Base-by-base conservation (phyloP, 2,888 invertebrate genomes). In the Plagodis pulveraria region DNA sequence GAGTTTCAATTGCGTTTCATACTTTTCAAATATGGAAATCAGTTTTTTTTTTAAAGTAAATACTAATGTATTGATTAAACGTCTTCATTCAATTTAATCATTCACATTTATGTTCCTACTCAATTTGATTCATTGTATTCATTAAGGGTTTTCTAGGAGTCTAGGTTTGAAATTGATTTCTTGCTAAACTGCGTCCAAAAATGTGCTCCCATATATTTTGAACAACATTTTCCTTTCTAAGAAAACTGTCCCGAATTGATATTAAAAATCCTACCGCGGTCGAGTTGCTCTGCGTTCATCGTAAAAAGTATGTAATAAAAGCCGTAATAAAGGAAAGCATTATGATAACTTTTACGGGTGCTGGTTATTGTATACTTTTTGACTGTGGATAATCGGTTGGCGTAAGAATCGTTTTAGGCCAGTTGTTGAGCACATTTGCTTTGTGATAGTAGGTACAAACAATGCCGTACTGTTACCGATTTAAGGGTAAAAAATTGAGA, bases 291-390 rank as follows among this genome's bases (percentile, higher is more conserved):
- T 54, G 61, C 65, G 65, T 67, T 67, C 58, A 58, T 72, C 69
- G 67, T 74, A 76, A 71, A 76, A 74, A 72, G 58, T 63, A 53
- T 47, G 70, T 65, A 72, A 73, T 75, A 74, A 80, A 78, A 68
- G 69, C 63, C 51, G 68, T 70, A 73, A 74, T 78, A 78, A 79
- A 74, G 72, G 70, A 75, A 76, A 80, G 78, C 74, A 74, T 76
- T 70, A 74, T 72, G 72, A 77, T 79, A 77, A 76, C 72, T 73
- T 77, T 71, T 62, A 73, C 71, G 63, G 74, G 52, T n/a, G 63
- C 55, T 53, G 63, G 65, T 63, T 71, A 64, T 65, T 62, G 66
- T 66, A 35, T 68, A 68, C 66, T 74, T 74, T 74, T 72, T 71
- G 55, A 5, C 6, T 42, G n/a, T n/a, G 6, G 32, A 41, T 54